Evolutionary conservation across 2,797 vertebrate genomes (phyloP).

Genomic region (Mormyrus hasselquistii): DNA sequence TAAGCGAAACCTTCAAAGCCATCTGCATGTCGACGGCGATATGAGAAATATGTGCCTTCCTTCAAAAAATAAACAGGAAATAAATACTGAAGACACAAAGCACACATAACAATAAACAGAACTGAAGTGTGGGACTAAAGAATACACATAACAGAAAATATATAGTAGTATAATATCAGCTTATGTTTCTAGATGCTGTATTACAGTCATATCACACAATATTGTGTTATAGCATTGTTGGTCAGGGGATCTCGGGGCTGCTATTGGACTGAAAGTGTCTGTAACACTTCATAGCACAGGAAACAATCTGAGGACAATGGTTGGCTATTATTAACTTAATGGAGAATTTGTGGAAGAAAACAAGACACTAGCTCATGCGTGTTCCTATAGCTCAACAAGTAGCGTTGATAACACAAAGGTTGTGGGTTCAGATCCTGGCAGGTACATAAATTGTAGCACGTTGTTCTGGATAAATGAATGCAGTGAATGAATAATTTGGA

Average conservation of each 20-base stretch:
- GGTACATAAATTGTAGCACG: neutral
- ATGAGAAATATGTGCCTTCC: neutral
- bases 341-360: neutral
- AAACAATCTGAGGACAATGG: neutral
- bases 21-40: neutral
- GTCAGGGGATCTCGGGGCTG: neutral
- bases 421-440: neutral
- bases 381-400: neutral
- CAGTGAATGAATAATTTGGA: neutral
- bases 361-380: neutral
- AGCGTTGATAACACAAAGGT: neutral
- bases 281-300: neutral
- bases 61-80: conserved; percentile 1
- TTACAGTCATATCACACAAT: neutral
- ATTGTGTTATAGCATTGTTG: neutral
- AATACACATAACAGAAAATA: neutral
- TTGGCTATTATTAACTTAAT: neutral
- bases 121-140: neutral
- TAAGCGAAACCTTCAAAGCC: neutral
- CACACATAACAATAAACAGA: neutral
- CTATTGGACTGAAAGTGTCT: neutral
- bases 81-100: neutral
- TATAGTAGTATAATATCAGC: neutral
- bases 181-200: neutral
- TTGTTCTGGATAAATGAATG: neutral